Base-by-base conservation (phyloP, 2,113 vertebrate genomes). In the Tretioscincus oriximinensis region DNA sequence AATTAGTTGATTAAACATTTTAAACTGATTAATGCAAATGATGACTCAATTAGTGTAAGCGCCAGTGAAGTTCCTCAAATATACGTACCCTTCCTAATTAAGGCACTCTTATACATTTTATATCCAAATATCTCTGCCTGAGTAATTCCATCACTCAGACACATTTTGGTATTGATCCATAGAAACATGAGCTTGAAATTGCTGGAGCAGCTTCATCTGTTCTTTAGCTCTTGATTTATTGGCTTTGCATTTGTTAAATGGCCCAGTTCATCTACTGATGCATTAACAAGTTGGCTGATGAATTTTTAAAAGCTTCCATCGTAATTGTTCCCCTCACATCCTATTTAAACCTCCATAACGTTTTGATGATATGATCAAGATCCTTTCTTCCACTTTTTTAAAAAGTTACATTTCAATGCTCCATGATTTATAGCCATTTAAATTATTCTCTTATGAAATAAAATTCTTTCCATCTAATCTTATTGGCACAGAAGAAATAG, bases 401-500 rank as follows among this genome's bases (percentile, higher is more conserved):
- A 24, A 64, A 85, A 86, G 83, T 67, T 54, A 79, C 49, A 73
- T 3, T 7, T 47, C 72, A 83, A 68, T 24, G 22, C 75, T 31
- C 7, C 5, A 12, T 61, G 76, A 76, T 68, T n/a, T 72, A 24
- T 54, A 82, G 86, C 64, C 47, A 68, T 81, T 72, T 76, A 82
- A 81, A 84, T 73, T 58, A 65, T 51, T 81, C 66, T 81, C 54
- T 31, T 76, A 80, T 80, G 63, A 89, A 85, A 78, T 58, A 10
- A 87, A 86, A 73, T 75, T 41, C 41, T 85, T 86, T 60, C 77
- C 80, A n/a, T 51, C 54, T 87, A 87, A 89, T 86, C 65, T 67
- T 66, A 82, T 89, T 72, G 86, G 87, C 73, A 74, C 73, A 87
- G 14, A 24, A 45, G 14, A 69, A 61, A 82, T 81, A 83, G 51